These are phyloP conservation scores for Belgica antarctica DNA, from an alignment of 2,888 invertebrate genomes.

Conservation along the genomic window DNA sequence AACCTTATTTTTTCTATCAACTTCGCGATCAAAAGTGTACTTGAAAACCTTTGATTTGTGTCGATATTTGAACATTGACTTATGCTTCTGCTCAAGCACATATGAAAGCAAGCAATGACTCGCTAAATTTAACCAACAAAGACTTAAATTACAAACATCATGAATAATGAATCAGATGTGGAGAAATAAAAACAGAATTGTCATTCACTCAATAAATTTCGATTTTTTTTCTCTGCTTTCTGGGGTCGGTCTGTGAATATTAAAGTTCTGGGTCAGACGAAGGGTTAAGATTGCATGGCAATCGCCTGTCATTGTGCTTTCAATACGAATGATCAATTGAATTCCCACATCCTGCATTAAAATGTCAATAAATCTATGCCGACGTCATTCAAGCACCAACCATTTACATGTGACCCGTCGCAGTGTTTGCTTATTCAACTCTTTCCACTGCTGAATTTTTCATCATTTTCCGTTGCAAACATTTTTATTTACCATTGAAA, in stretches of 20 bases:
- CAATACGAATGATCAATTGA: background rate
- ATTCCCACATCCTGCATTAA: conserved; percentile 17
- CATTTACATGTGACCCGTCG: background rate
- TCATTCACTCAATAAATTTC: conserved; percentile 35
- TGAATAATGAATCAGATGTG: conserved; percentile 22
- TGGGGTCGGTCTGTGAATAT: background rate
- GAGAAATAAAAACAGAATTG: conserved; percentile 20
- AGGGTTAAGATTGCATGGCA: conserved; percentile 1
- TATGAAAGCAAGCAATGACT: background rate
- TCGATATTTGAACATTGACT: too few relatives aligned
- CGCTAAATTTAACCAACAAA: conserved; percentile 11
- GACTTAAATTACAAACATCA: conserved; percentile 20
- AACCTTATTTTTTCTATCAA: too few relatives aligned
- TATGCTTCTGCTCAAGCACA: background rate
- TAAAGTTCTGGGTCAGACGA: background rate
- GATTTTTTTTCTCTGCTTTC: background rate
- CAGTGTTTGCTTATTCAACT: background rate
- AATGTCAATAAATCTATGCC: background rate
- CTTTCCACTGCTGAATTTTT: background rate
- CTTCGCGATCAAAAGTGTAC: too few relatives aligned
- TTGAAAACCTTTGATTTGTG: too few relatives aligned
- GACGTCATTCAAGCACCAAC: conserved; percentile 27
- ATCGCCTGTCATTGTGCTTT: background rate
- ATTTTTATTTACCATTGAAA: background rate
- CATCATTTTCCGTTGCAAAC: background rate